Base-by-base conservation (phyloP, 2,797 vertebrate species). In the Huso huso region DNA sequence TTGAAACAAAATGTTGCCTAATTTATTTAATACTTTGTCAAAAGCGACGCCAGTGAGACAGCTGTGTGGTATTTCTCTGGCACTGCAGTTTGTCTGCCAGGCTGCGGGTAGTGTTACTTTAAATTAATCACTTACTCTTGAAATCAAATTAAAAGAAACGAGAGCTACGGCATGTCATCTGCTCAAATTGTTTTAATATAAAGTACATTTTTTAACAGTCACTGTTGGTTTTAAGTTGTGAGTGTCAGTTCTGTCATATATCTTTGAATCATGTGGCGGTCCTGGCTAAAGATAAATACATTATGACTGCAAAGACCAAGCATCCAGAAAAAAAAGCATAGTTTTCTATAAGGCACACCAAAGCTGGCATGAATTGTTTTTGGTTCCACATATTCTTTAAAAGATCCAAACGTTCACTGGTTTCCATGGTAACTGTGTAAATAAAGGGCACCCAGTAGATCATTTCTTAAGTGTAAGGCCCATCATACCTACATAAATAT, bases 401-500 rank as follows among this genome's bases (percentile, higher is more conserved):
- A 37, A 65, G 63, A 80, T 70, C 67, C 66, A 49, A 71, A 82
- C 81, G 79, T 66, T 81, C 74, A 78, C 80, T 79, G 76, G 83
- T 88, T 81, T 51, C 78, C 77, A 67, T 69, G 75, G 81, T 69
- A 77, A 84, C 76, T 3, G 6, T 49, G 65, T 76, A 85, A 84
- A 84, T 79, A 73, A 77, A 77, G 77, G 79, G 68, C 71, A 37
- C 37, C 37, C 5, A 37, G 37, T 37, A 37, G 37, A 37, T 37
- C 4, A 37, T 37, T 37, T 37, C 37, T 37, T 37, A 37, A 37
- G 37, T 37, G 37, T 37, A 37, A 37, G 37, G 37, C 37, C 37
- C 37, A 37, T 37, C 37, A 37, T 37, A 37, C 3, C 37, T 37
- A 37, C 37, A 37, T 37, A 37, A 5, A 37, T 37, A 37, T 37